These are phyloP conservation scores for Aelia acuminata DNA, from an alignment of 2,888 invertebrate species.

Conservation along the genomic window DNA sequence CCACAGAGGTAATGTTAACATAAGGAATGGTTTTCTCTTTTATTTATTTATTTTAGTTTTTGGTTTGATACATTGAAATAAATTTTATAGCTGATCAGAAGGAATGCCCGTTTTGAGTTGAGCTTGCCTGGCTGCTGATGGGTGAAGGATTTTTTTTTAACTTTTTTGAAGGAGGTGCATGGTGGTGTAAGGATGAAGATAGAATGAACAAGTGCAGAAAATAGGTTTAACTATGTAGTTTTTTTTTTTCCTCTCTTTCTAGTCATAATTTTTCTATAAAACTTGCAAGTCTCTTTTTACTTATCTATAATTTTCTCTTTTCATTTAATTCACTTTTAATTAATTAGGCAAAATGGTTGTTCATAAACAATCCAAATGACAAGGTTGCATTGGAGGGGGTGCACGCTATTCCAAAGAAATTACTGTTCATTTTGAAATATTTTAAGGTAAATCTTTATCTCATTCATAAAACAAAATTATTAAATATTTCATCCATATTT, in stretches of 20 bases:
- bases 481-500: too few relatives aligned
- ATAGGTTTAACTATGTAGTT: conserved; percentile 61
- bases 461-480: too few relatives aligned
- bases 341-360: conserved; percentile 17
- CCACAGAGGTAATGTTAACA: conserved; percentile 12
- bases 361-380: conserved; percentile 16
- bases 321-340: conserved; percentile 44
- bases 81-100: conserved; percentile 33
- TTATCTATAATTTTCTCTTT: conserved; percentile 35
- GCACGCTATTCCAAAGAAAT: not conserved
- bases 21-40: conserved; percentile 31
- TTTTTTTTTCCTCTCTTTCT: too few relatives aligned
- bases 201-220: conserved; percentile 62
- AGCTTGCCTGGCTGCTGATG: conserved; percentile 58
- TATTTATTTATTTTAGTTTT: not conserved
- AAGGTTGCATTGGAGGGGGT: conserved; percentile 42
- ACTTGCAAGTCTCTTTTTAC: conserved; percentile 13
- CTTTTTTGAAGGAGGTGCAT: conserved; percentile 52
- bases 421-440: conserved; percentile 1
- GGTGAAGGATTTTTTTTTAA: conserved; percentile 52
- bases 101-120: conserved; percentile 49
- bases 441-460: not conserved
- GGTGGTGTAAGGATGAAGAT: conserved; percentile 44
- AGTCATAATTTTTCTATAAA: conserved; percentile 25
- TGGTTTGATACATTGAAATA: not conserved